A percentile compares a stretch with the other conserved stretches of the same genome.
These are phyloP conservation scores for Tor tambroides DNA, from an alignment of 2,113 vertebrate genomes.

Conservation along the genomic window DNA sequence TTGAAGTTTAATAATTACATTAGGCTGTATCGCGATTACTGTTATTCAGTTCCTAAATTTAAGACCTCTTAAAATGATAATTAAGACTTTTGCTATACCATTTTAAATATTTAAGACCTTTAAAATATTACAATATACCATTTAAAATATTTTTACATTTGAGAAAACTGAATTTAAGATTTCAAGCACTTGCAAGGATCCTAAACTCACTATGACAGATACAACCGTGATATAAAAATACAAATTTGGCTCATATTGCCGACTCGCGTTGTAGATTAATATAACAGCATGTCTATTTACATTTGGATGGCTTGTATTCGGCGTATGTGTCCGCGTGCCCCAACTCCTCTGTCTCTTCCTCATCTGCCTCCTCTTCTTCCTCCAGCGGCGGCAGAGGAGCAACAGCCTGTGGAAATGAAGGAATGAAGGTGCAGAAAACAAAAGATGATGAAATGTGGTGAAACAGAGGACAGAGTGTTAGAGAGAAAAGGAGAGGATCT, in stretches of 20 bases:
- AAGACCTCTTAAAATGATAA: too few species aligned
- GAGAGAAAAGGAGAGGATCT: constrained; percentile 53
- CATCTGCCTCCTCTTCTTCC: constrained; percentile 92
- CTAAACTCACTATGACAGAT: neutral
- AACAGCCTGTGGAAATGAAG: constrained; percentile 59
- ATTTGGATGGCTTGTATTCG: constrained; percentile 94
- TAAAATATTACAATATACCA: too few species aligned
- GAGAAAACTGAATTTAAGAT: neutral
- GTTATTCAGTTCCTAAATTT: too few species aligned
- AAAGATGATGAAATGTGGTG: constrained; percentile 28
- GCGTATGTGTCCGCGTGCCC: constrained; percentile 95
- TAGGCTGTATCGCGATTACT: too few species aligned
- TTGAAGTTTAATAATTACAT: too few species aligned
- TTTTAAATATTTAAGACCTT: too few species aligned
- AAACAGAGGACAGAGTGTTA: neutral
- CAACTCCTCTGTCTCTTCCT: constrained; percentile 91
- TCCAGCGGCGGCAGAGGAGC: constrained; percentile 66
- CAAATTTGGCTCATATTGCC: neutral
- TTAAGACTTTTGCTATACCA: too few species aligned
- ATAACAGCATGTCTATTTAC: constrained; percentile 68
- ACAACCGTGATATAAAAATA: neutral
- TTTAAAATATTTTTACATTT: neutral
- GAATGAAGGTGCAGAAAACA: neutral
- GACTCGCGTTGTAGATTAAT: neutral
- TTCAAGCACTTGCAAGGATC: neutral